Evolutionary conservation across 2,888 invertebrate species (phyloP), one percentile per base, ranked within the genome.

Genomic region (Mantis religiosa): DNA sequence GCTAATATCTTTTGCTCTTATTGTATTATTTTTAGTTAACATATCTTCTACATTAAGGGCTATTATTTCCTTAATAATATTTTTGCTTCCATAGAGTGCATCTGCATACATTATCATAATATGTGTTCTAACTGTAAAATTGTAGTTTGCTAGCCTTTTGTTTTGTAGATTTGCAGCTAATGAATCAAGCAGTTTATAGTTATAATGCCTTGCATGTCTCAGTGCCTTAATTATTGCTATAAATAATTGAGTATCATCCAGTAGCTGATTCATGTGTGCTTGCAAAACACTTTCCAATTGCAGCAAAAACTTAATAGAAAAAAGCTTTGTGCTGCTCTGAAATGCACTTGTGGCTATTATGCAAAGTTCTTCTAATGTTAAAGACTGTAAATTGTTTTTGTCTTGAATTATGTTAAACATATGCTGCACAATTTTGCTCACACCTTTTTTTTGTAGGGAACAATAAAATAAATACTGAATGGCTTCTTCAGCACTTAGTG

Each of bases 31-130:
- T 25, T 20, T 71, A 20, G 20, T 6, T 20, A 25, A 71, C 15
- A 71, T 71, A 20, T 71, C 54, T 25, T 25, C 25, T 20, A 71
- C 0, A 25, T 71, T 71, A 71, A 20, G 25, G 54, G 1, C 54
- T 71, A 71, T 20, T 15, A 71, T 71, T 6, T 71, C 47, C 6
- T 28, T 82, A 34, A 88, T 47, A 28, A 88, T 14, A 83, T 34
- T n/a, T 82, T 25, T 25, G 41, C 28, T 87, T 41, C 34, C n/a
- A 91, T 93, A 92, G 82, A 92, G 91, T 89, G 92, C 92, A 91
- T 93, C 93, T 0, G 93, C 92, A 92, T 93, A 94, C 85, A 94
- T 89, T 14, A 93, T 92, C 90, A 94, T 91, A 82, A 94, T 92
- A 90, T 94, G 93, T 87, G 93, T 92, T 34, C 92, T 91, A 0